Conservation (phyloP, 2,888 invertebrate species). For the Eilema depressum region DNA sequence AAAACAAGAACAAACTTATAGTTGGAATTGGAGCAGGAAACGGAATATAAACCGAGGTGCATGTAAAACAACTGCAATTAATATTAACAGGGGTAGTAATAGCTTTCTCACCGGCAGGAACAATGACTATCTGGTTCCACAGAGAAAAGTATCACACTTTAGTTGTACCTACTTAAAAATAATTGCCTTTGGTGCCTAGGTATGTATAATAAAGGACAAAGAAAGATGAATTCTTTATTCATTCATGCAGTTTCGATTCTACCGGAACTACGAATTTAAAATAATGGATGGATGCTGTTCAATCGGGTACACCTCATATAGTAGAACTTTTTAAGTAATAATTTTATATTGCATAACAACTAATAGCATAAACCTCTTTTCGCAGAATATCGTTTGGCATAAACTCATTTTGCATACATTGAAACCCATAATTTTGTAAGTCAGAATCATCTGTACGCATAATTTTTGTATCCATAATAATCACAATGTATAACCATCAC, state of each 20-base stretch:
- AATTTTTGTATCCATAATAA: too few relatives aligned
- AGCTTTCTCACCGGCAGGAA: conserved; percentile 14
- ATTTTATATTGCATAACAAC: too few relatives aligned
- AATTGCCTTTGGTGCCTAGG: neutral
- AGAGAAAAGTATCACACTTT: neutral
- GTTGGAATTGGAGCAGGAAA: conserved; percentile 6
- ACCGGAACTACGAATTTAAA: conserved; percentile 6
- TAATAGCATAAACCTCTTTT: too few relatives aligned
- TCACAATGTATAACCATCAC: too few relatives aligned
- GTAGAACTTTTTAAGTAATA: too few relatives aligned
- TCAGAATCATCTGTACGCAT: too few relatives aligned
- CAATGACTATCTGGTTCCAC: neutral
- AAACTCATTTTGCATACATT: too few relatives aligned
- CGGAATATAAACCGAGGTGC: conserved; percentile 8
- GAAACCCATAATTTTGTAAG: too few relatives aligned
- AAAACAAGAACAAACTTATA: conserved; percentile 13
- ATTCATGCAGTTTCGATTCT: neutral
- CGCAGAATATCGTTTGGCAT: too few relatives aligned
- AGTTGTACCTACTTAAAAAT: conserved; percentile 14
- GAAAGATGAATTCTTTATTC: neutral
- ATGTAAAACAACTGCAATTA: conserved; percentile 22
- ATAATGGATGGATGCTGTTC: conserved; percentile 14
- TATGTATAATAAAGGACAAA: neutral
- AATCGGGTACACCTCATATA: too few relatives aligned
- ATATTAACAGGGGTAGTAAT: conserved; percentile 21